Conservation (phyloP, 2,113 vertebrate genomes). For the Sialia sialis region DNA sequence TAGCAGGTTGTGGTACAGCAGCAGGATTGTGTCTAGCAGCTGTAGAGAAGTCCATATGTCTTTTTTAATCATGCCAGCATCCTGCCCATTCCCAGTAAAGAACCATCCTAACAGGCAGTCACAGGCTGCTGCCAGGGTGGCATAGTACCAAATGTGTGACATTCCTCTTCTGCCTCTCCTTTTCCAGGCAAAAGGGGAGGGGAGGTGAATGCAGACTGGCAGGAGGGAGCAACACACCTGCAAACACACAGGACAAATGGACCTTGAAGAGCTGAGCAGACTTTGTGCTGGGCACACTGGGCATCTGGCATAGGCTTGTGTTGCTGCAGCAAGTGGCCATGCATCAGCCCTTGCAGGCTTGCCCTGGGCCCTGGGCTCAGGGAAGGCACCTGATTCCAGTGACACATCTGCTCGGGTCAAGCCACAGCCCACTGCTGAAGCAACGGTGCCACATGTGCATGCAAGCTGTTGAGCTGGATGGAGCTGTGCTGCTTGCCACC, state of each 20-base stretch:
- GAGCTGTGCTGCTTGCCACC: not conserved
- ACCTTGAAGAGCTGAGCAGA: not conserved
- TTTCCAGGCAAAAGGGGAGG: not conserved
- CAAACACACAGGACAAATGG: not conserved
- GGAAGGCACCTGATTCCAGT: not conserved
- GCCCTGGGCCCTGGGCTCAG: not conserved
- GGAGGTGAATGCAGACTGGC: rapidly evolving
- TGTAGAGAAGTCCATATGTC: not conserved
- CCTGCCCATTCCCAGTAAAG: not conserved
- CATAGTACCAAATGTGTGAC: not conserved
- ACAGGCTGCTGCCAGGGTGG: not conserved
- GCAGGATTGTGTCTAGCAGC: not conserved
- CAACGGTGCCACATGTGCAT: rapidly evolving
- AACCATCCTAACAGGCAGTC: not conserved
- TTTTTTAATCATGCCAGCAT: not conserved
- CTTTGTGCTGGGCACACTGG: rapidly evolving
- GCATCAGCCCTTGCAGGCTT: not conserved
- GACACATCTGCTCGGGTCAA: rapidly evolving
- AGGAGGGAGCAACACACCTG: not conserved
- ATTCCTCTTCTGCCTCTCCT: not conserved
- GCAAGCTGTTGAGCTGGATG: not conserved
- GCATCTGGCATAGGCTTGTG: rapidly evolving
- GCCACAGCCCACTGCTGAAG: not conserved
- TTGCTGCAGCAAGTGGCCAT: not conserved
- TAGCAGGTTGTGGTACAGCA: not conserved